Evolutionary conservation across 2,113 vertebrate genomes (phyloP), one percentile per base, ranked within the genome.

Genomic region (Colossoma macropomum): DNA sequence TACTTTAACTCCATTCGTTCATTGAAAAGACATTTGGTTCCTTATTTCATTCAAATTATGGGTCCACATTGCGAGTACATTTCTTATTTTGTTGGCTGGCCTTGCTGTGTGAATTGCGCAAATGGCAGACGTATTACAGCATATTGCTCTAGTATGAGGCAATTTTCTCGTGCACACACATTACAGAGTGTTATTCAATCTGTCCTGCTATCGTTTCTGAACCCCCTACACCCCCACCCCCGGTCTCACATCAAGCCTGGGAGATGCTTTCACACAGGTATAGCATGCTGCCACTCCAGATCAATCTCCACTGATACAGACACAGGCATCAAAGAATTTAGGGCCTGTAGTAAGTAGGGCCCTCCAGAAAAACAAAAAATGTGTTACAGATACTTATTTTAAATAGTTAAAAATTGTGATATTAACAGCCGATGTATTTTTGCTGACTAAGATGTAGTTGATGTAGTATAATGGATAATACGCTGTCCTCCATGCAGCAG

Each of bases 111-210:
- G 38, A 79, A 69, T 74, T 80, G 83, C 50, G 32, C 72, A 69
- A 80, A 60, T 80, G 71, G 28, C 38, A 66, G 71, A 84, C 50
- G 32, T 68, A 69, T 68, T 71, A 65, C 72, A 66, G 41, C 28
- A 50, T 76, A 38, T 77, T 69, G 59, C 69, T 80, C 27, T 62
- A 38, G 27, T 81, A 50, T 50, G 41, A 23, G 41, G 32, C 66
- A 77, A 75, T 83, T 83, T 72, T 23, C 65, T 9, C 71, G 54
- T 78, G 62, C 82, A 48, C 69, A 28, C 75, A 41, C 38, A 15
- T 66, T 79, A 28, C 19, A 52, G 41, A 13, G 52, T 52, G 72
- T 78, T 75, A 78, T 82, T 84, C 84, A 75, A 50, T 87, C 75
- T 79, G 70, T 77, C 63, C 48, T 41, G 7, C 63, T 50, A 63